These are phyloP conservation scores for Anabas testudineus DNA, from an alignment of 2,797 vertebrate species.

Conservation along the genomic window DNA sequence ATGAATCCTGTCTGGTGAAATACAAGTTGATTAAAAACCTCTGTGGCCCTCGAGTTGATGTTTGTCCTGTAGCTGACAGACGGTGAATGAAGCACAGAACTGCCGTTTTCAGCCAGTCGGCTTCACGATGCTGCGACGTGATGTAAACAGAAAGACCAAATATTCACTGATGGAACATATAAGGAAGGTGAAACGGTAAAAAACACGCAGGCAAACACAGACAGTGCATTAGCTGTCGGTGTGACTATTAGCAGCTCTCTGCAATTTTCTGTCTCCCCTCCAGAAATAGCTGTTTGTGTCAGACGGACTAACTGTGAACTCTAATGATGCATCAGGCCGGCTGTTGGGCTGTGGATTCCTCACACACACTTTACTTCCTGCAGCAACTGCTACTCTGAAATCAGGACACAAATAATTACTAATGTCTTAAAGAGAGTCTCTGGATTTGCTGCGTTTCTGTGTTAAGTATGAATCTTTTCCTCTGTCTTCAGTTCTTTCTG, in stretches of 20 bases:
- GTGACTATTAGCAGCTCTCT: constrained; percentile 48
- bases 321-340: constrained; percentile 51
- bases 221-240: constrained; percentile 38
- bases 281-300: constrained; percentile 54
- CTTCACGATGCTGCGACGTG: too few species aligned
- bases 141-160: too few species aligned
- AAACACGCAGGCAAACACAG: neutral
- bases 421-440: neutral
- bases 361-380: constrained; percentile 22
- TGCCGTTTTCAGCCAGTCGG: too few species aligned
- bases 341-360: constrained; percentile 31
- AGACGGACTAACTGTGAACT: constrained; percentile 41
- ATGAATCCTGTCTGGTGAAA: too few species aligned
- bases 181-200: neutral
- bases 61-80: too few species aligned
- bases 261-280: constrained; percentile 26
- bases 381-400: constrained; percentile 9
- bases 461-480: too few species aligned
- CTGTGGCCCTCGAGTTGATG: too few species aligned
- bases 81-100: neutral
- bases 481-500: too few species aligned
- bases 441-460: neutral
- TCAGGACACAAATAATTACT: constrained; percentile 12
- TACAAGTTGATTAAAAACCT: too few species aligned
- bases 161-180: too few species aligned